Evolutionary conservation across 2,888 invertebrate genomes (phyloP), one percentile per base, ranked within the genome.

Genomic region (Idaea dimidiata): DNA sequence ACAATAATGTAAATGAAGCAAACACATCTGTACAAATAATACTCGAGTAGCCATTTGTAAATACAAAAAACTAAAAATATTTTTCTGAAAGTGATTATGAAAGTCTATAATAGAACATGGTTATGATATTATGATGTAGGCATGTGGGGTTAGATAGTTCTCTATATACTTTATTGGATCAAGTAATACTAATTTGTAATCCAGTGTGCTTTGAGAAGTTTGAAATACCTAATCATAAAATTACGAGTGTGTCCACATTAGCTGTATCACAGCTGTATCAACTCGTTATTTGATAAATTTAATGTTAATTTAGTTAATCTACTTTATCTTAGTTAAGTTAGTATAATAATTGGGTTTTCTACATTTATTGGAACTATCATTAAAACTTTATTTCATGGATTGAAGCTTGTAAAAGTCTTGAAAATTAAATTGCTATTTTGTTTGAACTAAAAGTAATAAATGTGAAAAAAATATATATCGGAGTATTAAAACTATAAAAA

Each of bases 81-180:
- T 68, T 68, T 69, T 67, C 65, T 66, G 66, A 67, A 60, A 63
- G 63, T 67, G 64, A 69, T 65, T 67, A 68, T 56, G 63, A 62
- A 69, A 67, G 59, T 67, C 57, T 66, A 24, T 24, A 71, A 61
- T 65, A 63, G 59, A 54, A 66, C 64, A 67, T 61, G 64, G 58
- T 67, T 62, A 67, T 68, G 69, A 68, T 71, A 69, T 67, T 65
- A 67, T 62, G 66, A 68, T 67, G 62, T 72, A 72, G 70, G 61
- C 68, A 65, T 65, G 65, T 64, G 67, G 69, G 67, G 64, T 70
- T 68, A 66, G 64, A 65, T 66, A 65, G 60, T 62, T 60, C 62
- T 61, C 62, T 66, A 63, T 68, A 63, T 66, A 69, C 62, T 67
- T 62, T 69, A 64, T 65, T 68, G 64, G 65, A 72, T 64, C 67